A percentile compares a stretch with the other conserved stretches of the same genome.
Evolutionary conservation across 2,113 vertebrate genomes (phyloP).

Genomic region (Scytalopus superciliaris): DNA sequence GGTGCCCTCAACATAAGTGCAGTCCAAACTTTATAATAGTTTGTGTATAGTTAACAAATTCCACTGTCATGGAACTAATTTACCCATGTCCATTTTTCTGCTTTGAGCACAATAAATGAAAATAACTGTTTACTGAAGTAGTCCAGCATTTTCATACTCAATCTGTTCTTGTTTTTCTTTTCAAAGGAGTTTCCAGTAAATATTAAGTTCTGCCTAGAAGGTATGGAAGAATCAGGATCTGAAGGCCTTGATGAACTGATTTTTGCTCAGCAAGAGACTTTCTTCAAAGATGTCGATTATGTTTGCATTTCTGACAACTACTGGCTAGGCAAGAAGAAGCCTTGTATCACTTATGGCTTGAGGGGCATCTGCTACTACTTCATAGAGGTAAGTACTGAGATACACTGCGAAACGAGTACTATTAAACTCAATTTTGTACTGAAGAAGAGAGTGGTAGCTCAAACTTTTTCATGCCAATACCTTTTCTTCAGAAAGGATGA

Average conservation of each 20-base stretch:
- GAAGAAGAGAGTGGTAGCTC: neutral
- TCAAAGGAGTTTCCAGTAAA: conserved; percentile 92
- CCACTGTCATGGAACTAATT: neutral
- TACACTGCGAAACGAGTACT: neutral
- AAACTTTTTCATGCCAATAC: neutral
- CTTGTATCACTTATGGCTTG: conserved; percentile 95
- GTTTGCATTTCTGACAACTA: conserved; percentile 98
- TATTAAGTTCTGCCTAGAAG: conserved; percentile 93
- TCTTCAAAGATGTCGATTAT: conserved; percentile 93
- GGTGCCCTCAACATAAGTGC: neutral
- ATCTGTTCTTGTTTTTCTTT: neutral
- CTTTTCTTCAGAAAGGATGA: neutral
- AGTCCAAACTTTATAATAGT: neutral
- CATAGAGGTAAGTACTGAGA: conserved; percentile 74
- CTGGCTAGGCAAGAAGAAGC: conserved; percentile 96
- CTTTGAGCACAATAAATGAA: neutral
- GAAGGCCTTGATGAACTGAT: conserved; percentile 93
- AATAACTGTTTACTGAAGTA: neutral
- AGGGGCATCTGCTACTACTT: conserved; percentile 94
- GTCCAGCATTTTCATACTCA: neutral
- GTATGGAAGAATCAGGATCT: conserved; percentile 97
- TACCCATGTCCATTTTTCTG: neutral
- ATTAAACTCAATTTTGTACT: neutral
- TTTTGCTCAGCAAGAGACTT: conserved; percentile 82
- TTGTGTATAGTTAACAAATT: neutral